These are phyloP conservation scores for Anniella stebbinsi DNA, from an alignment of 2,797 vertebrate species.

Conservation along the genomic window DNA sequence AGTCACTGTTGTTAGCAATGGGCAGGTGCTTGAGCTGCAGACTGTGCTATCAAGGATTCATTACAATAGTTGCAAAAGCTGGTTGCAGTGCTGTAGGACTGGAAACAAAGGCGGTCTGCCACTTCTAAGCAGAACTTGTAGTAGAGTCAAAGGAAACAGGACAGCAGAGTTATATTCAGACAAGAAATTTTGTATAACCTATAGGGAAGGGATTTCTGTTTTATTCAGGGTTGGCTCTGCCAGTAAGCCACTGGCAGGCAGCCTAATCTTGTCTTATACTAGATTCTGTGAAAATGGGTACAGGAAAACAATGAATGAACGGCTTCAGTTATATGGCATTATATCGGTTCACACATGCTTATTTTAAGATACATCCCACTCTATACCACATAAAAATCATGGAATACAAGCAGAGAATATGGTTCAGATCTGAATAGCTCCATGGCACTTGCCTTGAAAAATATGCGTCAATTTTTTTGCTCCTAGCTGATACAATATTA, in stretches of 20 bases:
- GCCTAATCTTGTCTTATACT: background rate
- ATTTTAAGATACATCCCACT: background rate
- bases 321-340: background rate
- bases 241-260: background rate
- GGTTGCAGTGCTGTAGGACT: constrained; percentile 46
- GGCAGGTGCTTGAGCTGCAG: constrained; percentile 58
- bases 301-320: background rate
- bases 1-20: constrained; percentile 44
- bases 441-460: background rate
- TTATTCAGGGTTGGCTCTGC: background rate
- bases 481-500: background rate
- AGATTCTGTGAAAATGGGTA: background rate
- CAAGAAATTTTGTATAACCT: constrained; percentile 44
- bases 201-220: background rate
- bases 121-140: constrained; percentile 8
- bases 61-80: constrained; percentile 51
- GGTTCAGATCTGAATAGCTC: background rate
- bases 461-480: background rate
- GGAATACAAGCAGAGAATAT: background rate
- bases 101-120: constrained; percentile 58
- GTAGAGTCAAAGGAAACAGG: constrained; percentile 9
- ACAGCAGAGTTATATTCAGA: constrained; percentile 42
- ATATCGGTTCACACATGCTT: background rate
- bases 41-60: constrained; percentile 53
- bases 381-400: background rate